These are phyloP conservation scores for Dinothrombium tinctorium DNA, from an alignment of 1,140 invertebrate genomes.

Conservation along the genomic window DNA sequence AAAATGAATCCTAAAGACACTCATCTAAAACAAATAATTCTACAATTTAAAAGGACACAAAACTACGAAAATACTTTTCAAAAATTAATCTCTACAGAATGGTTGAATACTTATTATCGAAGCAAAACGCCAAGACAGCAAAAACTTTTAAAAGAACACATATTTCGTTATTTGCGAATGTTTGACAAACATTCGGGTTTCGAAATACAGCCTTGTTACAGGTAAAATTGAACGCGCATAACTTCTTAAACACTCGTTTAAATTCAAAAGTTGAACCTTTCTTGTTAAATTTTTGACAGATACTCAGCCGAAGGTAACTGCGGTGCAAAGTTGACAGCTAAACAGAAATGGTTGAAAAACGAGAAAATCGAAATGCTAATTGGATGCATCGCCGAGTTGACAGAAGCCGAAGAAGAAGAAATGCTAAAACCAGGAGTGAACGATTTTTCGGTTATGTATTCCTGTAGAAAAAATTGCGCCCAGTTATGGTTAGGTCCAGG, in stretches of 20 bases:
- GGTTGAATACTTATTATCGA: conserved; percentile 39
- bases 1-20: conserved; percentile 50
- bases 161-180: conserved; percentile 72
- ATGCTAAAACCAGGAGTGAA: conserved; percentile 83
- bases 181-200: conserved; percentile 85
- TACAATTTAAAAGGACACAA: conserved; percentile 61
- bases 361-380: conserved; percentile 84
- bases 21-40: conserved; percentile 55
- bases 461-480: conserved; percentile 92
- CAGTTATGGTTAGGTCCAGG: conserved; percentile 96
- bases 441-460: conserved; percentile 97
- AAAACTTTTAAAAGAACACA: conserved; percentile 66
- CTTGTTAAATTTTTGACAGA: conserved; percentile 26
- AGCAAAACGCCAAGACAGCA: conserved; percentile 57
- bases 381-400: conserved; percentile 88
- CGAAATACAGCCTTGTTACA: conserved; percentile 65
- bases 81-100: conserved; percentile 52
- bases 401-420: conserved; percentile 67
- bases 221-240: background rate
- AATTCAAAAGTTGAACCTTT: background rate
- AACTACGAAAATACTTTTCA: conserved; percentile 72
- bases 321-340: conserved; percentile 86
- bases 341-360: conserved; percentile 78
- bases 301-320: conserved; percentile 83
- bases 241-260: background rate